Evolutionary conservation across 1,140 invertebrate species (phyloP), one percentile per base, ranked within the genome.

Genomic region (Drosophila bocqueti): DNA sequence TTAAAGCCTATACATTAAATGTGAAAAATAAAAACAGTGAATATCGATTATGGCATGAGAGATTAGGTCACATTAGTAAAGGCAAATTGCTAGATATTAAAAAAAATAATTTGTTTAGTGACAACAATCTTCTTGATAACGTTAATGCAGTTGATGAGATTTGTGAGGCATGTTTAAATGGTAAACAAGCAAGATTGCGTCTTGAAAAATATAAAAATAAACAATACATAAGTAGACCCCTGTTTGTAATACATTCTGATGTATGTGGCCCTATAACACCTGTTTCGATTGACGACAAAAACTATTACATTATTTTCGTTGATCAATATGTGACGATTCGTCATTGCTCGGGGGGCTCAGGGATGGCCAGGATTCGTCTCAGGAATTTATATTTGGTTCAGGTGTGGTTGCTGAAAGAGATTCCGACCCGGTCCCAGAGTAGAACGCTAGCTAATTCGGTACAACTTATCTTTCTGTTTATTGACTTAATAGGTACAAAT

Each of bases 31-130:
- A 60, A 16, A 16, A 40, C 15, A 16, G 1, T 16, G 13, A 55
- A 31, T 9, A 31, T 75, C 43, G 46, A 5, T n/a, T 42, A 42
- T 42, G 40, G 40, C 40, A 42, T 42, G 40, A 42, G 10, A 42
- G 40, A 16, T 7, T 42, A n/a, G 40, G 40, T 16, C 40, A 42
- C 16, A n/a, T 42, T n/a, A 42, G 15, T 16, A 4, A 40, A 40
- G 64, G 16, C 43, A 91, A 91, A 84, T 89, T 92, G 74, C 15
- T 91, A 38, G 59, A 81, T 74, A 50, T 40, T 11, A 40, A 40
- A 40, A 40, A 15, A 16, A 38, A 38, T 11, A 38, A 26, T 26
- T 26, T 26, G 26, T 26, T 26, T 26, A 26, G 26, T 26, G 26
- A 26, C 26, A 26, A 26, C 26, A 26, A 26, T 26, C 26, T 26